phyloP scores from a whole-genome alignment of 2,797 vertebrate species.

The Rhinatrema bivittatum region DNA sequence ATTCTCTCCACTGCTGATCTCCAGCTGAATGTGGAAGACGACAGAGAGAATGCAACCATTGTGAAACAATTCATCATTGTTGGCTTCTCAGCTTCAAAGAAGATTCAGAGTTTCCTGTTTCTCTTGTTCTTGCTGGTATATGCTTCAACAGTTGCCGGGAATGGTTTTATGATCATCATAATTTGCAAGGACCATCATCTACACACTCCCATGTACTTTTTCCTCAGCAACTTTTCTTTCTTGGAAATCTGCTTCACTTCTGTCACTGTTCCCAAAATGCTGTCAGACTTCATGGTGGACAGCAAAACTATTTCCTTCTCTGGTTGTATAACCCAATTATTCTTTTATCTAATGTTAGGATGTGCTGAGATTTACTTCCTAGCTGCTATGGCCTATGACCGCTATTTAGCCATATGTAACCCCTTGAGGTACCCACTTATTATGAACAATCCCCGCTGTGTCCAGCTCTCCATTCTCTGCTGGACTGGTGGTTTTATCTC shows the following conservation, averaged over 20 bases:
- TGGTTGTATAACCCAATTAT: constrained; percentile 2
- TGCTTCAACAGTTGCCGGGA: neutral
- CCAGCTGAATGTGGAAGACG: too few species aligned
- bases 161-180: neutral
- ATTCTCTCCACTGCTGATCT: too few species aligned
- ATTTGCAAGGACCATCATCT: neutral
- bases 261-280: constrained; percentile 1
- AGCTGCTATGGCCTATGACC: neutral
- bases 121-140: constrained; percentile 2
- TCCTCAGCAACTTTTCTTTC: neutral
- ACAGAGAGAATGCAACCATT: too few species aligned
- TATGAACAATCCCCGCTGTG: neutral
- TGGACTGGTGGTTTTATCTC: constrained; percentile 1
- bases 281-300: neutral
- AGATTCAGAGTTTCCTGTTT: too few species aligned
- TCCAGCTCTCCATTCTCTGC: neutral
- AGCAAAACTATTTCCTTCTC: neutral
- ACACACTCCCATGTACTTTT: neutral
- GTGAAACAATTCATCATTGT: too few species aligned
- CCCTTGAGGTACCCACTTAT: neutral
- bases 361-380: neutral
- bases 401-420: neutral
- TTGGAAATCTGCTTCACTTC: neutral
- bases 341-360: neutral
- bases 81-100: too few species aligned